These are phyloP conservation scores for Poecile atricapillus DNA, from an alignment of 2,113 vertebrate species.

Conservation along the genomic window DNA sequence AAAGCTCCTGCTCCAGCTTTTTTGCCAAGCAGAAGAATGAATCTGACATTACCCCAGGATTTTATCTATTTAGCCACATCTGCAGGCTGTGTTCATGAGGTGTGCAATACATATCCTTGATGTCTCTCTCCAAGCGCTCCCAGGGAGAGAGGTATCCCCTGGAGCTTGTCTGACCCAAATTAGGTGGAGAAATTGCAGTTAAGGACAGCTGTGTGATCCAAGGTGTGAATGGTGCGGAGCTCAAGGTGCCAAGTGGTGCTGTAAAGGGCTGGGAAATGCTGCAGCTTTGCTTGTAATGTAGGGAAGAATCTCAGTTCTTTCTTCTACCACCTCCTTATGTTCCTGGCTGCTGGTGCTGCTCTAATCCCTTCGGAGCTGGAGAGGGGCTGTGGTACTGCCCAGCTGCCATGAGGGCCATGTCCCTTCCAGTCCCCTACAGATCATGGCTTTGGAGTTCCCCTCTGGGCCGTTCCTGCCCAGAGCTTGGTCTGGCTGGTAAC, in stretches of 20 bases:
- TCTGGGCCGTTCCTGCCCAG: fast-evolving
- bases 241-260: background rate
- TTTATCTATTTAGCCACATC: background rate
- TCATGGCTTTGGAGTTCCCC: background rate
- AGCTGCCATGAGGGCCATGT: fast-evolving
- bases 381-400: background rate
- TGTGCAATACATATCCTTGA: background rate
- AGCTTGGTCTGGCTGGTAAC: background rate
- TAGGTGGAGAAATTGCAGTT: background rate
- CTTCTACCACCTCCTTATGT: background rate
- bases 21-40: background rate
- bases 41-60: background rate
- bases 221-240: background rate
- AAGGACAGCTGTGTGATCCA: background rate
- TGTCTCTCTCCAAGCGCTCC: background rate
- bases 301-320: background rate
- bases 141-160: background rate
- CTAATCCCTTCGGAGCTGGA: background rate
- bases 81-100: background rate
- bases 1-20: background rate
- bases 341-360: background rate
- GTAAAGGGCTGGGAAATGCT: background rate
- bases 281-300: background rate
- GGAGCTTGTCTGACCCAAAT: background rate
- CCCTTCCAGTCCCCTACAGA: background rate